These are phyloP conservation scores for Lepetodrilus schrolli DNA, from an alignment of 2,888 invertebrate genomes.

Conservation along the genomic window DNA sequence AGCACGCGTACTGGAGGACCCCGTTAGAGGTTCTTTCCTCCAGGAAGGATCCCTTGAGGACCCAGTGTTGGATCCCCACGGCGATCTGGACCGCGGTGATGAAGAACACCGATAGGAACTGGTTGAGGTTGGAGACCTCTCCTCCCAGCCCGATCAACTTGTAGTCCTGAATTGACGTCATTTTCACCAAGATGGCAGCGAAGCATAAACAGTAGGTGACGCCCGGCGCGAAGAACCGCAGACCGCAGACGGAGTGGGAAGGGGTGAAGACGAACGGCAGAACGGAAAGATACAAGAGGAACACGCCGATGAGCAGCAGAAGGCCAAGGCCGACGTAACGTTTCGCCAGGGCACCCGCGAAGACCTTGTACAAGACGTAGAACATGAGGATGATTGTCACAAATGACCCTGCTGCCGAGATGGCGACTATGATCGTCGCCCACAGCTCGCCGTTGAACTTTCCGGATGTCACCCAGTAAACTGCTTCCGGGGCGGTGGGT, in stretches of 20 bases:
- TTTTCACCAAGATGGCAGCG: conserved; percentile 91
- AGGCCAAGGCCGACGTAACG: conserved; percentile 72
- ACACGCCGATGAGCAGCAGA: conserved; percentile 74
- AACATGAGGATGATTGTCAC: conserved; percentile 88
- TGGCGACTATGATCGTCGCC: conserved; percentile 90
- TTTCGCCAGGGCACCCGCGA: conserved; percentile 52
- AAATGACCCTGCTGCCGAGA: conserved; percentile 87
- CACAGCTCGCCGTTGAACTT: conserved; percentile 79
- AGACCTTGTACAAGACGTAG: conserved; percentile 89
- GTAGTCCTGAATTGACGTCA: conserved; percentile 91
- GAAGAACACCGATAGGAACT: conserved; percentile 88
- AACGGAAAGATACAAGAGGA: conserved; percentile 74
- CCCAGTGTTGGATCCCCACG: conserved; percentile 73
- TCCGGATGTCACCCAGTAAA: conserved; percentile 46
- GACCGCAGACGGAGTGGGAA: conserved; percentile 73
- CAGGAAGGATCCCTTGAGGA: conserved; percentile 60
- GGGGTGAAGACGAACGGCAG: conserved; percentile 75
- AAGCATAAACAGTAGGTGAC: conserved; percentile 84
- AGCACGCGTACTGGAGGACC: conserved; percentile 51
- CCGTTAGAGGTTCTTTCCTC: conserved; percentile 38
- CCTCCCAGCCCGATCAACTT: conserved; percentile 87
- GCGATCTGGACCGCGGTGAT: conserved; percentile 85
- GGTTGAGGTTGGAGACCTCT: conserved; percentile 83
- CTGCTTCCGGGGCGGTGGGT: conserved; percentile 4
- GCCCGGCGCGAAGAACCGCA: conserved; percentile 75